Base-by-base conservation (phyloP, 2,888 invertebrate genomes). In the Acleris holmiana region DNA sequence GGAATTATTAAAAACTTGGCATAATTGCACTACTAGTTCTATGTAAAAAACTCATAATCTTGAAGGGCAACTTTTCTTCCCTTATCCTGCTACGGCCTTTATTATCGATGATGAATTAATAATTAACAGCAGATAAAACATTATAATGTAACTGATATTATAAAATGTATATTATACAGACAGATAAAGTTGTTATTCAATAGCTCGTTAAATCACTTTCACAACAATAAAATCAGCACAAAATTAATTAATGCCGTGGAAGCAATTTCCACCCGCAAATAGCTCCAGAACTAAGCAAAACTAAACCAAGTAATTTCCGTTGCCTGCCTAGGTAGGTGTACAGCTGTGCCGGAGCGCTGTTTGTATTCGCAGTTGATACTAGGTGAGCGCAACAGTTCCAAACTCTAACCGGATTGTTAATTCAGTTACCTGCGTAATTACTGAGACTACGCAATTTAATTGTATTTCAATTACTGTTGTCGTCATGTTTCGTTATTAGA, bases 271-370 rank as follows among this genome's bases (percentile, higher is more conserved):
- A 50, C 49, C 66, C 47, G 56, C 53, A 58, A 66, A 66, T 48
- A 53, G 62, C 66, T 58, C 40, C 17, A 53, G 53, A 61, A 48
- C 62, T 58, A 41, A 57, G 53, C 57, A 66, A 66, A 61, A 66
- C 56, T 57, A 48, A 56, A 56, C 66, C 61, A 66, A 66, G 61
- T 66, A 61, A 66, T 61, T 66, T 66, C 61, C 47, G 56, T 44
- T 19, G 48, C 48, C 51, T 66, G 48, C 48, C 65, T 54, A 21
- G 18, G 29, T 54, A 21, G 18, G 29, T 8, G 29, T 29, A 29
- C 29, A 29, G 8, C 55, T 48, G 48, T 46, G 41, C 59, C 51
- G 55, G 49, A 55, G 35, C 55, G 29, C 54, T 55, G 49, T 65
- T 65, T 60, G 65, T 65, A 65, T 60, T 60, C 8, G 35, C 19